Conservation (phyloP, 2,888 invertebrate genomes). For the Protophormia terraenovae region DNA sequence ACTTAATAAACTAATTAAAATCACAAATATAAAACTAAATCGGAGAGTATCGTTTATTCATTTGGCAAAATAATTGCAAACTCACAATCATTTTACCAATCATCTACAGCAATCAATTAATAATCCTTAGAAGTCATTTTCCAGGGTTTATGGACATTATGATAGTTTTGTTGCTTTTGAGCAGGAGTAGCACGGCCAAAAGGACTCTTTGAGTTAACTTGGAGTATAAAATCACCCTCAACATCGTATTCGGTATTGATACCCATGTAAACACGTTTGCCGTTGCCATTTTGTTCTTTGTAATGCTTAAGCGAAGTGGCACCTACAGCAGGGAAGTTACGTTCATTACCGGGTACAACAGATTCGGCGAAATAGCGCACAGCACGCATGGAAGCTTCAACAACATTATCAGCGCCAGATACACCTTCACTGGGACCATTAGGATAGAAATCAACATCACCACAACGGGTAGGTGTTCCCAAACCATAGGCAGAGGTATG, state of each 20-base stretch:
- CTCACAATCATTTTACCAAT: background rate
- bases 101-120: conserved; percentile 4
- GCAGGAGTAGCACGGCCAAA: conserved; percentile 77
- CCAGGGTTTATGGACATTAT: conserved; percentile 70
- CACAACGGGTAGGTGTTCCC: conserved; percentile 74
- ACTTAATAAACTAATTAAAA: background rate
- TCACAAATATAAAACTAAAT: background rate
- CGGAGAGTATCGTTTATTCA: background rate
- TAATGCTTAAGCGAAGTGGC: conserved; percentile 77
- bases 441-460: conserved; percentile 80
- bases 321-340: conserved; percentile 78
- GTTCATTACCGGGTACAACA: conserved; percentile 78
- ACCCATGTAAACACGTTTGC: conserved; percentile 78
- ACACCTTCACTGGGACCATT: conserved; percentile 75
- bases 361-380: conserved; percentile 79
- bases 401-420: conserved; percentile 76
- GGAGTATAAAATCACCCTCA: conserved; percentile 78
- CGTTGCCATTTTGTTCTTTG: conserved; percentile 75
- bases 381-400: conserved; percentile 77
- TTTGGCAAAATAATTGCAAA: background rate
- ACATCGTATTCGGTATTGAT: conserved; percentile 74
- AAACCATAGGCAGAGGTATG: conserved; percentile 77
- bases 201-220: conserved; percentile 77
- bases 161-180: conserved; percentile 73
- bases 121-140: conserved; percentile 14